Evolutionary conservation across 2,888 invertebrate genomes (phyloP), one percentile per base, ranked within the genome.

Genomic region (Vanessa cardui): DNA sequence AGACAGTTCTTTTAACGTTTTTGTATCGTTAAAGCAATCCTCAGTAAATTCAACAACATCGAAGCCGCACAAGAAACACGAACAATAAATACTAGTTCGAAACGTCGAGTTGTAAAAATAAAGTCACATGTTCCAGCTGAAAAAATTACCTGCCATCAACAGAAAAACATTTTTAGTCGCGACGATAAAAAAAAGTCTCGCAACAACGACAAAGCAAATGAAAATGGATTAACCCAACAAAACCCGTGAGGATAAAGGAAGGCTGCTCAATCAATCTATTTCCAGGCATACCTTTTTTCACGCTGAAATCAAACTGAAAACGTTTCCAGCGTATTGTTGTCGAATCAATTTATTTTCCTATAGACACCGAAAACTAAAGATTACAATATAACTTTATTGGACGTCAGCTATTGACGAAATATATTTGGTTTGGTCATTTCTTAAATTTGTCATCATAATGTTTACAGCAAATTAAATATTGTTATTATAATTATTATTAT

Each of bases 181-280:
- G 39, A 65, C 58, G 58, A 62, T 47, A 62, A 65, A 69, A 61
- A 52, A 52, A 52, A 9, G 44, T 39, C 16, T 39, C 39, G 9
- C 33, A 31, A 12, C 54, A 47, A 54, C 58, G 60, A 68, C 64
- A 45, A 50, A 62, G 58, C 65, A 52, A 69, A 69, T 62, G 58
- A 65, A 60, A 65, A 65, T 65, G 64, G 59, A 65, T 65, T 65
- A 65, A 65, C 59, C 59, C 50, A 31, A 50, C 44, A 21, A 21
- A 58, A 49, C 58, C 64, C 20, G 21, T 39, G 12, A 16, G 45
- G 39, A 59, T n/a, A 20, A 47, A 44, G 26, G 50, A 12, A 54
- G 16, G 45, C 59, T 16, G 44, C 45, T 65, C 64, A 46, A 65
- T 64, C 59, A 59, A 59, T 52, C 59, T 39, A 58, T 16, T 31